These are phyloP conservation scores for Chionis minor DNA, from an alignment of 2,113 vertebrate species.

Conservation along the genomic window DNA sequence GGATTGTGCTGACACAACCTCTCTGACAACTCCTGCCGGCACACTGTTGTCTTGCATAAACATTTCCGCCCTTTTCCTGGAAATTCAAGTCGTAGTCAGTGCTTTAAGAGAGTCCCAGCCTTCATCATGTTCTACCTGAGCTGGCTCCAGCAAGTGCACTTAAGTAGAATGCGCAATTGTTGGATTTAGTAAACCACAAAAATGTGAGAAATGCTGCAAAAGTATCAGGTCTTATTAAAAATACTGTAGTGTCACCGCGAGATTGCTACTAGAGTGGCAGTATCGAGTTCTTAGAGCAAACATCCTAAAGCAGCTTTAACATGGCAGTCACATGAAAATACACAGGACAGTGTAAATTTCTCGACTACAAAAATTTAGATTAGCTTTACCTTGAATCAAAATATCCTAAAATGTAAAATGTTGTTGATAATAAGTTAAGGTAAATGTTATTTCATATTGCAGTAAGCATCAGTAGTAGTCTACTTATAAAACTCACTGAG, in stretches of 20 bases:
- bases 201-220: neutral
- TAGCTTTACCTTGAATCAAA: neutral
- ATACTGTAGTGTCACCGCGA: neutral
- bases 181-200: neutral
- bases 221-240: neutral
- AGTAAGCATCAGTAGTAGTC: neutral
- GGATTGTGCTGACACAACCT: neutral
- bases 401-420: neutral
- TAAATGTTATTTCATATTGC: neutral
- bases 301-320: neutral
- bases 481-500: neutral
- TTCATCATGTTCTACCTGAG: neutral
- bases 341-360: neutral
- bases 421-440: neutral
- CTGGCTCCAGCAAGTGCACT: neutral
- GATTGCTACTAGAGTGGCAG: neutral
- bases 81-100: neutral
- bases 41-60: neutral
- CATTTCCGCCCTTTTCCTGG: neutral
- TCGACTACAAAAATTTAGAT: neutral
- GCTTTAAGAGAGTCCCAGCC: neutral
- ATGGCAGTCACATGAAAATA: neutral
- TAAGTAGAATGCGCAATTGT: neutral
- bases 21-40: neutral
- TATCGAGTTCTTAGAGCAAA: accelerated